Percentiles rank a stretch among this genome's conserved stretches.
Conservation (phyloP, 1,140 invertebrate species). For the Drosophila chauvacae region DNA sequence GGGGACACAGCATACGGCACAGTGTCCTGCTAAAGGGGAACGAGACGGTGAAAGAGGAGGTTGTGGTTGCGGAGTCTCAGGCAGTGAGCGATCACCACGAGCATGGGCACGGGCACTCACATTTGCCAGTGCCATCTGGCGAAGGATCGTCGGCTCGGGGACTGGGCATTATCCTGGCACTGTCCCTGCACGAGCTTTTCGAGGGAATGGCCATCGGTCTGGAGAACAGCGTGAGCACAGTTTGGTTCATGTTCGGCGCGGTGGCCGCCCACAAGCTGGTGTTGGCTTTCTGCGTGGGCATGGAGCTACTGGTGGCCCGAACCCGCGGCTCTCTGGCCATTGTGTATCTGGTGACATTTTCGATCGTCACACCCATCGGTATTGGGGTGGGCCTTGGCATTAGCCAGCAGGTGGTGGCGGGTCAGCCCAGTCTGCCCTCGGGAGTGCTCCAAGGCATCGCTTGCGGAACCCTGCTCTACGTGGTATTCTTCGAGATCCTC, state of each 20-base stretch:
- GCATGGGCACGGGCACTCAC: conserved; percentile 63
- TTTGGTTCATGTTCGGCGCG: conserved; percentile 93
- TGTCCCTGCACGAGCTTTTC: conserved; percentile 96
- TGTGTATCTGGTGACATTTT: conserved; percentile 91
- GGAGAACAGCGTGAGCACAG: conserved; percentile 88
- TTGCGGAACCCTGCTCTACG: conserved; percentile 94
- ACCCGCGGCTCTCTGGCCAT: conserved; percentile 88
- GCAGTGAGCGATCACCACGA: conserved; percentile 84
- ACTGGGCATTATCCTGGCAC: conserved; percentile 92
- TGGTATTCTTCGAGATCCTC: conserved; percentile 96
- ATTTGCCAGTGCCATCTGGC: conserved; percentile 83
- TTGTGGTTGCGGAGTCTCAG: background rate
- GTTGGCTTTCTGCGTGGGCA: conserved; percentile 93
- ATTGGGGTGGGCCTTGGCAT: conserved; percentile 89
- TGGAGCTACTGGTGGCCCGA: conserved; percentile 89
- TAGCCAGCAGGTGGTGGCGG: conserved; percentile 86
- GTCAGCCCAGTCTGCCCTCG: conserved; percentile 87
- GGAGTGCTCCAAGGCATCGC: conserved; percentile 93
- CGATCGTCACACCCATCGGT: conserved; percentile 91
- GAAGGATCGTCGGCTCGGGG: conserved; percentile 88
- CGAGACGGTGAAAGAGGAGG: conserved; percentile 33
- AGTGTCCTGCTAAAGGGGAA: conserved; percentile 53
- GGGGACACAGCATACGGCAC: conserved; percentile 65
- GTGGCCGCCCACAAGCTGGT: conserved; percentile 96
- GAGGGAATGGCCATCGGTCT: conserved; percentile 96